Evolutionary conservation across 2,888 invertebrate genomes (phyloP), one percentile per base, ranked within the genome.

Genomic region (Escarpia spicata): DNA sequence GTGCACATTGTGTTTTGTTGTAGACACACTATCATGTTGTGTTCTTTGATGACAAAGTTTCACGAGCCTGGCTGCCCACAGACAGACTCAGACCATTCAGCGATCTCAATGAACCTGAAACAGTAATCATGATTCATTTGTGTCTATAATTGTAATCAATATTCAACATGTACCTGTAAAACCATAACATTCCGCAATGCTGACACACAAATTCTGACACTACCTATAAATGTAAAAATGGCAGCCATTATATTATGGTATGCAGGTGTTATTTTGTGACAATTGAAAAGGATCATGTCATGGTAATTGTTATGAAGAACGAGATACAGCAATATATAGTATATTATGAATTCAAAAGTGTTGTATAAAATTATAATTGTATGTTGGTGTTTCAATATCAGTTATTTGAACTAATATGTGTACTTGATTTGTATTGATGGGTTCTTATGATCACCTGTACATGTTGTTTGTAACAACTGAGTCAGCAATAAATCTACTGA

Each of bases 11-110:
- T 94, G 75, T 4, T 91, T 90, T 93, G 52, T 94, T 94, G 43
- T 94, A 96, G 96, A 95, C 94, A n/a, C 94, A 95, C 91, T 96
- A 95, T 92, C 96, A 96, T 94, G 96, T 96, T 89, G 95, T 95
- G 15, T 96, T 95, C 94, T 94, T 96, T 93, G 96, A 95, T 94
- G 94, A 95, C 8, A 94, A 93, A 92, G 95, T 95, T 15, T 95
- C 95, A 4, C 93, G 96, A 91, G 94, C 95, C 0, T 96, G 96
- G 96, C 92, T 96, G 26, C 95, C 93, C 43, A 90, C 94, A 2
- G 91, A 92, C 19, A 60, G 94, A 94, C 43, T 91, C 31, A n/a
- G 75, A 19, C 31, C 26, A 92, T 44, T 91, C 91, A 91, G 37
- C 45, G 31, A 91, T 0, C 44, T 45, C 19, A n/a, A 75, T 75